A percentile compares a stretch with the other conserved stretches of the same genome.
Conservation (phyloP, 2,888 invertebrate genomes). For the Apamea epomidion region DNA sequence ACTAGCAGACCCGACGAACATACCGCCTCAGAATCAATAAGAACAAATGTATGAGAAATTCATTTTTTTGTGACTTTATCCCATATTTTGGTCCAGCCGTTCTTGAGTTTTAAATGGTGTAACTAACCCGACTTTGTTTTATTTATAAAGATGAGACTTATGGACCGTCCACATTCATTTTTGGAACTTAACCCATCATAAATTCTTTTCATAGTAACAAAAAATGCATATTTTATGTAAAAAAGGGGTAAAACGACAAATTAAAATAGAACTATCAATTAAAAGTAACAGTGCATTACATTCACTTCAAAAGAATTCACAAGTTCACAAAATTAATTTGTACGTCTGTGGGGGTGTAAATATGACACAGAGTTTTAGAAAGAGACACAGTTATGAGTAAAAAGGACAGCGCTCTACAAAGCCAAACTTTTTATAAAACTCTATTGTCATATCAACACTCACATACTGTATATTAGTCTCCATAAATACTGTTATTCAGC, state of each 20-base stretch:
- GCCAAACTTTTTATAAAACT: background rate
- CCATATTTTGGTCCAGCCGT: background rate
- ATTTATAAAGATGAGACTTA: background rate
- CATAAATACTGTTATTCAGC: background rate
- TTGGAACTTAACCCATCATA: background rate
- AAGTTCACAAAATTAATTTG: background rate
- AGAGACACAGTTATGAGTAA: background rate
- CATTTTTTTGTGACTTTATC: background rate
- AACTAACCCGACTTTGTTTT: background rate
- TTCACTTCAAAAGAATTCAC: background rate
- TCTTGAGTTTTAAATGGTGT: background rate
- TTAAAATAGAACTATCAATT: background rate
- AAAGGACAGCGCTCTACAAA: background rate
- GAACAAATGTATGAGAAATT: background rate
- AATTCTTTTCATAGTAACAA: conserved; percentile 4
- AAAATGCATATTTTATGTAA: conserved; percentile 1
- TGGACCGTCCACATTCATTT: background rate
- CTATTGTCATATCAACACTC: background rate
- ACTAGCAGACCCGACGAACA: background rate
- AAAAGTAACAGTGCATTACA: background rate
- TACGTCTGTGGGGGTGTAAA: background rate
- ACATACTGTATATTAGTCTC: background rate
- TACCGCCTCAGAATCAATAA: background rate
- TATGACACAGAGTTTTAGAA: background rate
- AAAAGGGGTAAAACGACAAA: background rate